Percentiles rank a stretch among this genome's conserved stretches.
phyloP scores from a whole-genome alignment of 2,113 vertebrate species.

The Euleptes europaea region DNA sequence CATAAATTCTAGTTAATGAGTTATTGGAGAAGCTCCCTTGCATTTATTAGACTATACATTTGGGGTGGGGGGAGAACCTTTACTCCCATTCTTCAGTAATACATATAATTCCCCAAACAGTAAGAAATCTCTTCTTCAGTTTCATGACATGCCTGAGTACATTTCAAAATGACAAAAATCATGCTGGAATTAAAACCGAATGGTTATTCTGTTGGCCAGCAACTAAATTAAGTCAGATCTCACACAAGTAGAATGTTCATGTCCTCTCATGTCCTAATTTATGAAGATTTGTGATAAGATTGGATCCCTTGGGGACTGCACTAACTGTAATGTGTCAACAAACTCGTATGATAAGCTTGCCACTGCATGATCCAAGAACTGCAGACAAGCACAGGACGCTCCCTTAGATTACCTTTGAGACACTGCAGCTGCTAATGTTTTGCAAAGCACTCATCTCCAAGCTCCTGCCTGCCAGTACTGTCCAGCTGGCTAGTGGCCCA shows the following conservation, averaged over 20 bases:
- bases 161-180: background rate
- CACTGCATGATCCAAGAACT: background rate
- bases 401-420: background rate
- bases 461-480: background rate
- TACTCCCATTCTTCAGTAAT: background rate
- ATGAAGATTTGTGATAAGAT: background rate
- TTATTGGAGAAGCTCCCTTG: background rate
- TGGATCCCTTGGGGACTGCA: too few species aligned
- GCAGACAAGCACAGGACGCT: conserved; percentile 2
- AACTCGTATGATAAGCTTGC: background rate
- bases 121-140: background rate
- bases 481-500: conserved; percentile 21
- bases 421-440: conserved; percentile 13
- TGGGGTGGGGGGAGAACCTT: background rate
- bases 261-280: background rate
- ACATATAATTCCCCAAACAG: background rate
- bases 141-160: too few species aligned
- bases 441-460: background rate
- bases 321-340: background rate
- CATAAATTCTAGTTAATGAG: background rate
- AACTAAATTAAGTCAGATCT: background rate
- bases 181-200: background rate
- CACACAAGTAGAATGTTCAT: background rate
- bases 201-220: background rate
- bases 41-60: background rate